A percentile compares a stretch with the other conserved stretches of the same genome.
phyloP scores from a whole-genome alignment of 1,140 invertebrate species.

The Drosophila kanapiae region DNA sequence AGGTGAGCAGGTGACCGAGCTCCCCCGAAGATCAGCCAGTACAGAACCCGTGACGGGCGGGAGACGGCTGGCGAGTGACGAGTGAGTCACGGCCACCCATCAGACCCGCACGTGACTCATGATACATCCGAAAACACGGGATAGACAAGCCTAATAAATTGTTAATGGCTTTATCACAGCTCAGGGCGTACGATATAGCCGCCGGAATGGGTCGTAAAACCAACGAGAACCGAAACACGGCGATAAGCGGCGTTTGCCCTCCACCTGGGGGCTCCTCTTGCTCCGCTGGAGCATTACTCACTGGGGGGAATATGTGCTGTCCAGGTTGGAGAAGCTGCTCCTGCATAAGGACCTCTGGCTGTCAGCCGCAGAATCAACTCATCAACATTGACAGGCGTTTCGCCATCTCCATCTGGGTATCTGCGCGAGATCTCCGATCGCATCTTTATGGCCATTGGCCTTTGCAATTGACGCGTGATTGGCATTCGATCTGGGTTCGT shows the following conservation, averaged over 20 bases:
- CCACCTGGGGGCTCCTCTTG: slow-evolving; percentile 4
- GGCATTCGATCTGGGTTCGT: slow-evolving; percentile 64
- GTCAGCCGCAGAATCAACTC: slow-evolving; percentile 75
- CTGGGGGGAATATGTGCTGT: slow-evolving; percentile 4
- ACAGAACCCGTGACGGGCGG: slow-evolving; percentile 5
- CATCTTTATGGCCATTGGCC: slow-evolving; percentile 70
- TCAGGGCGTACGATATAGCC: slow-evolving; percentile 65
- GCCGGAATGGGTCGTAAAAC: slow-evolving; percentile 56
- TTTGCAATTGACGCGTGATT: slow-evolving; percentile 79
- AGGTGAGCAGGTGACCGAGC: slow-evolving; percentile 18
- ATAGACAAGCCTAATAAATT: slow-evolving; percentile 77
- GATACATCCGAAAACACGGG: slow-evolving; percentile 38
- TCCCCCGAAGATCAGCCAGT: slow-evolving; percentile 21
- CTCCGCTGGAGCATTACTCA: slow-evolving; percentile 54
- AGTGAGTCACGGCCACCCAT: slow-evolving; percentile 52
- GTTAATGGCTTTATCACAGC: slow-evolving; percentile 83
- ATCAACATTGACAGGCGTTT: slow-evolving; percentile 74
- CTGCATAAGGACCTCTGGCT: slow-evolving; percentile 69
- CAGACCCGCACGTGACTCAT: slow-evolving; percentile 40
- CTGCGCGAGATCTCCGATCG: slow-evolving; percentile 27
- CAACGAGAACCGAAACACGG: slow-evolving; percentile 26
- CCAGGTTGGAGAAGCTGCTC: slow-evolving; percentile 17
- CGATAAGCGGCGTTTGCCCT: slow-evolving; percentile 69
- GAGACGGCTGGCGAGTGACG: slow-evolving; percentile 11
- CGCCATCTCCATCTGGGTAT: slow-evolving; percentile 38